A percentile compares a stretch with the other conserved stretches of the same genome.
Evolutionary conservation across 2,888 invertebrate genomes (phyloP).

Genomic region (Melanophora roralis): DNA sequence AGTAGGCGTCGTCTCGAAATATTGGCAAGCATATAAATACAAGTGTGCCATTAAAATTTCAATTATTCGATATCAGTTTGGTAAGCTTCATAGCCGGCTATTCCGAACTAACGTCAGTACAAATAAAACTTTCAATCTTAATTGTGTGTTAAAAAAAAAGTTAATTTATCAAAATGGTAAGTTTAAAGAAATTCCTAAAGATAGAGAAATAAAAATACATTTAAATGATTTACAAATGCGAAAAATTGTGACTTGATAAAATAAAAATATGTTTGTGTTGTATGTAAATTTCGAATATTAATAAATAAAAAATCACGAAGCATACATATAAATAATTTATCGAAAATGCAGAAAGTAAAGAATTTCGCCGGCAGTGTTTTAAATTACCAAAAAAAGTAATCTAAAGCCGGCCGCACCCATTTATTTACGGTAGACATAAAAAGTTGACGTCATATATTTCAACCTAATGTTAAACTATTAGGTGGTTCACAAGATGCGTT

Average conservation of each 20-base stretch:
- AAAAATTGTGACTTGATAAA: too few species aligned
- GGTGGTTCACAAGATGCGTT: too few species aligned
- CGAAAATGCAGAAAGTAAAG: too few species aligned
- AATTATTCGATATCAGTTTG: conserved; percentile 81
- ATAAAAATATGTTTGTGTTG: too few species aligned
- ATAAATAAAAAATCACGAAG: not conserved
- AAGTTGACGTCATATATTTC: conserved; percentile 51
- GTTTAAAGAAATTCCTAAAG: conserved; percentile 52
- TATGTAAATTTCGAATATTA: too few species aligned
- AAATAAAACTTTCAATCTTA: conserved; percentile 49
- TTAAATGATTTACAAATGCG: too few species aligned
- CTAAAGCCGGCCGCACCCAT: conserved; percentile 53
- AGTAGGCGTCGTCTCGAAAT: conserved; percentile 66
- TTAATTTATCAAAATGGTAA: conserved; percentile 74
- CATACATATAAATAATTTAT: too few species aligned
- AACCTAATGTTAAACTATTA: not conserved
- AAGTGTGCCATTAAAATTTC: conserved; percentile 77
- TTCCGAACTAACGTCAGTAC: conserved; percentile 78
- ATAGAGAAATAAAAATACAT: too few species aligned
- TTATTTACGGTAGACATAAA: not conserved
- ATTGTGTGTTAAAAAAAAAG: conserved; percentile 67
- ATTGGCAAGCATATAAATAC: conserved; percentile 79
- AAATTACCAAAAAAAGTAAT: not conserved
- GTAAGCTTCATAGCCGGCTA: conserved; percentile 84
- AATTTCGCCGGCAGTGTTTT: too few species aligned